Evolutionary conservation across 92 coral and sea anemone species (phyloP).

Genomic region (Montipora capitata): DNA sequence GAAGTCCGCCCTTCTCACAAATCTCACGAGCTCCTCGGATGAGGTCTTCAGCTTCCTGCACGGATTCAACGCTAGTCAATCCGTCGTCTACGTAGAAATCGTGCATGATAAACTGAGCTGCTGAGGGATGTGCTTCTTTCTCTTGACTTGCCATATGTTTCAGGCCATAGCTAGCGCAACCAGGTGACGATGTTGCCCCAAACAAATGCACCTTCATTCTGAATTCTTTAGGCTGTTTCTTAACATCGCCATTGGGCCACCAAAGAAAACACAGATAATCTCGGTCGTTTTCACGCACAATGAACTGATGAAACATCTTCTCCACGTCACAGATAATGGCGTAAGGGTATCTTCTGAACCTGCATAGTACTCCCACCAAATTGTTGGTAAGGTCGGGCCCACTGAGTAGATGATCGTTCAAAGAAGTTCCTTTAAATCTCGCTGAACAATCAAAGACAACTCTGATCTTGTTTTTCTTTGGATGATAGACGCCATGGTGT

Average conservation of each 20-base stretch:
- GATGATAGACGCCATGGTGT: constrained; percentile 36
- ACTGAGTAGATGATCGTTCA: constrained; percentile 36
- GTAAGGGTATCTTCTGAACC: constrained; percentile 37
- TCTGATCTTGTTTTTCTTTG: constrained; percentile 50
- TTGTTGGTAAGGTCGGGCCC: constrained; percentile 43
- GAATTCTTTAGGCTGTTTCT: constrained; percentile 15
- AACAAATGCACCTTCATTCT: constrained; percentile 37
- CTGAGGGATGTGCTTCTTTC: constrained; percentile 13
- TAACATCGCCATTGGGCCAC: constrained; percentile 36
- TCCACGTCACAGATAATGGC: constrained; percentile 35
- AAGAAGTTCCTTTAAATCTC: constrained; percentile 24
- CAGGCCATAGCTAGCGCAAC: constrained; percentile 38
- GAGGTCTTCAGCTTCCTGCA: constrained; percentile 20
- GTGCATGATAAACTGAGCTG: constrained; percentile 23
- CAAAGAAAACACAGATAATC: constrained; percentile 21
- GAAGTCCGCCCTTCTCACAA: constrained; percentile 46
- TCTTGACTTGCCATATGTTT: constrained; percentile 27
- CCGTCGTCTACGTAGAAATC: constrained; percentile 58
- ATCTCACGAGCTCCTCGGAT: constrained; percentile 31
- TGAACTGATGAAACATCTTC: constrained; percentile 23
- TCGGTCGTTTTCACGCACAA: constrained; percentile 2
- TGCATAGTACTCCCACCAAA: constrained; percentile 32
- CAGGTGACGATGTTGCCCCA: constrained; percentile 42
- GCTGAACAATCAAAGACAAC: constrained; percentile 33
- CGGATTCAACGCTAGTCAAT: constrained; percentile 43